Evolutionary conservation across 1,140 invertebrate genomes (phyloP).

Genomic region (Heliconius eleuchia): DNA sequence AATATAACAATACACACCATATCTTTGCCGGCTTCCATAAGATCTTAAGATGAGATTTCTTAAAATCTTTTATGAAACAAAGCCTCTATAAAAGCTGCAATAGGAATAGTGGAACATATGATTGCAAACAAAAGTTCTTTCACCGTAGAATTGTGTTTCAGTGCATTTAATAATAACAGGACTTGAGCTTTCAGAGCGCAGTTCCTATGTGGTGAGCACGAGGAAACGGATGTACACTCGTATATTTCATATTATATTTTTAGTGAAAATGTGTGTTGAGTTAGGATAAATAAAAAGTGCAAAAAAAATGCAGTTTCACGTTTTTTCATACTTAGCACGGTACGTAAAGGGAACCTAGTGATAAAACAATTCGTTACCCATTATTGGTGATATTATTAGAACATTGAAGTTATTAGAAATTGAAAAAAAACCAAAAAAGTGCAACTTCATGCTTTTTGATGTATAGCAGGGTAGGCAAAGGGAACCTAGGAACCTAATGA

Average conservation of each 20-base stretch:
- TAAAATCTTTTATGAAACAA: slow-evolving; percentile 12
- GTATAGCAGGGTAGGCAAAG: too few species aligned
- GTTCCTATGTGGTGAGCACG: slow-evolving; percentile 23
- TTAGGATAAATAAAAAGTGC: not conserved
- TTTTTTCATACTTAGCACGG: not conserved
- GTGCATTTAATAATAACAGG: slow-evolving; percentile 33
- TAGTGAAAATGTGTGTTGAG: slow-evolving; percentile 24
- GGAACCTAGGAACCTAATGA: too few species aligned
- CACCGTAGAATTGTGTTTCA: slow-evolving; percentile 21
- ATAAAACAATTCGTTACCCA: too few species aligned
- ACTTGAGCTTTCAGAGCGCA: slow-evolving; percentile 22
- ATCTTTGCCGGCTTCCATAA: not conserved
- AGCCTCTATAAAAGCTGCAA: not conserved
- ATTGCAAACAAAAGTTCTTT: slow-evolving; percentile 21
- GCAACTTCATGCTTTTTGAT: not conserved
- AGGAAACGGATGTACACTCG: slow-evolving; percentile 20
- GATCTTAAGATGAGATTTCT: slow-evolving; percentile 8
- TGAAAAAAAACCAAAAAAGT: not conserved
- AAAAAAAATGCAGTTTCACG: not conserved
- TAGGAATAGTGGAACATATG: slow-evolving; percentile 18
- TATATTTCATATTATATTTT: slow-evolving; percentile 31
- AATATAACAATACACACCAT: not conserved
- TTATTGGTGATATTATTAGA: too few species aligned
- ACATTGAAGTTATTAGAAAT: too few species aligned
- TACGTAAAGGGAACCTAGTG: too few species aligned